A percentile compares a stretch with the other conserved stretches of the same genome.
Evolutionary conservation across 2,797 vertebrate species (phyloP).

Genomic region (Hybognathus amarus): DNA sequence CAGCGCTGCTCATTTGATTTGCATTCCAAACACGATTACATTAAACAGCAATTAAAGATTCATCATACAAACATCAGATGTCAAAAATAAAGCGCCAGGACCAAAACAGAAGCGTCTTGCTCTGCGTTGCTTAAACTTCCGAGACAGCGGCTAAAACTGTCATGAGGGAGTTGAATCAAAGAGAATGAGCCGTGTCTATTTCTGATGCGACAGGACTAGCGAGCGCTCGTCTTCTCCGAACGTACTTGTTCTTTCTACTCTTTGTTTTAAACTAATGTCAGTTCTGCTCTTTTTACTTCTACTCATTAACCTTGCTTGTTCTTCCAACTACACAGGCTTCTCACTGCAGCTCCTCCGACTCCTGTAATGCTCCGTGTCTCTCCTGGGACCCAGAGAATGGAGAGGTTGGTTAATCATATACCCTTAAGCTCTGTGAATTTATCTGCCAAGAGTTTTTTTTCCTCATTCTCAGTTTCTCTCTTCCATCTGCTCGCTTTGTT

Average conservation of each 20-base stretch:
- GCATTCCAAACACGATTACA: constrained; percentile 21
- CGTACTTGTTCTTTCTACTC: constrained; percentile 54
- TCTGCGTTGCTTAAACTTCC: constrained; percentile 8
- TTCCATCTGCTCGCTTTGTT: constrained; percentile 2
- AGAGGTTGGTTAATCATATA: constrained; percentile 66
- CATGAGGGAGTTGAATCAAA: constrained; percentile 49
- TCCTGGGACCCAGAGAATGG: constrained; percentile 59
- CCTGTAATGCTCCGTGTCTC: constrained; percentile 66
- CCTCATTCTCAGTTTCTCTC: constrained; percentile 9
- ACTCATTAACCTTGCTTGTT: constrained; percentile 85
- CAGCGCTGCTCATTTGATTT: constrained; percentile 11
- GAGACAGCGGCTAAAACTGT: constrained; percentile 32
- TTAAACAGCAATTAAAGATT: constrained; percentile 49
- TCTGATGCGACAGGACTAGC: constrained; percentile 66
- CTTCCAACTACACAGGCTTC: constrained; percentile 78
- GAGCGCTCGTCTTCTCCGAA: constrained; percentile 57
- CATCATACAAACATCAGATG: constrained; percentile 44
- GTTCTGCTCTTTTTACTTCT: constrained; percentile 76
- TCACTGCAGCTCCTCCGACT: constrained; percentile 70
- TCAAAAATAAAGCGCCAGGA: constrained; percentile 16
- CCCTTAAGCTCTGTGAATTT: constrained; percentile 61
- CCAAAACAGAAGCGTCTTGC: constrained; percentile 32
- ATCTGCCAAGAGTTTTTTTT: constrained; percentile 46
- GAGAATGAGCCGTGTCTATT: constrained; percentile 56
- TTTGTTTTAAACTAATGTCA: constrained; percentile 71